These are phyloP conservation scores for Chelonus formosanus DNA, from an alignment of 2,888 invertebrate genomes.

Conservation along the genomic window DNA sequence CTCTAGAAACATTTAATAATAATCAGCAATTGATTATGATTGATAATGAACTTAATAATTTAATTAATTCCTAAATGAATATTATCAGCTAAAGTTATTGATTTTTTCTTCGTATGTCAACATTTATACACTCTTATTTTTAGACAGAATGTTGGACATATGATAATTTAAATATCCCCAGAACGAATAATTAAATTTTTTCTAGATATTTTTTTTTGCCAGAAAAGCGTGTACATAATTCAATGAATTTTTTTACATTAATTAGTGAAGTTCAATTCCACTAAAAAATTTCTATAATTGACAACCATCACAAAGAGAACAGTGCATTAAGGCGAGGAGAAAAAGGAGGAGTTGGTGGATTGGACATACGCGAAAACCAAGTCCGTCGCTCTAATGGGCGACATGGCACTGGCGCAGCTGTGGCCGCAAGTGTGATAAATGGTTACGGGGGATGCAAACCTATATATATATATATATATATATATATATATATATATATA, in stretches of 20 bases:
- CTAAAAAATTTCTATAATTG: constrained; percentile 7
- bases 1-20: too few relatives aligned
- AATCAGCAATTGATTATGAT: too few relatives aligned
- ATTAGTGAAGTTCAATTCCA: neutral
- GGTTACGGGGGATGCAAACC: constrained; percentile 39
- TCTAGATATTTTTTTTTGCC: too few relatives aligned
- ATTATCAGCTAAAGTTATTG: too few relatives aligned
- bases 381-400: constrained; percentile 48
- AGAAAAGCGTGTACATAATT: too few relatives aligned
- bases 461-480: constrained; percentile 32
- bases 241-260: neutral
- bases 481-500: constrained; percentile 9
- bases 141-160: too few relatives aligned
- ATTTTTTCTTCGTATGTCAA: too few relatives aligned
- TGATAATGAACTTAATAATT: too few relatives aligned
- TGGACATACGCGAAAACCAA: constrained; percentile 41
- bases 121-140: too few relatives aligned
- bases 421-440: constrained; percentile 52
- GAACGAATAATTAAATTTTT: too few relatives aligned
- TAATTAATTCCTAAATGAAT: too few relatives aligned
- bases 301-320: constrained; percentile 3
- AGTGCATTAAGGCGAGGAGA: constrained; percentile 7
- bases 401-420: constrained; percentile 51
- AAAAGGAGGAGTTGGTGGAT: constrained; percentile 30
- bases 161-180: too few relatives aligned